Evolutionary conservation across 2,113 vertebrate species (phyloP).

Genomic region (Phrynosoma blainvillii): DNA sequence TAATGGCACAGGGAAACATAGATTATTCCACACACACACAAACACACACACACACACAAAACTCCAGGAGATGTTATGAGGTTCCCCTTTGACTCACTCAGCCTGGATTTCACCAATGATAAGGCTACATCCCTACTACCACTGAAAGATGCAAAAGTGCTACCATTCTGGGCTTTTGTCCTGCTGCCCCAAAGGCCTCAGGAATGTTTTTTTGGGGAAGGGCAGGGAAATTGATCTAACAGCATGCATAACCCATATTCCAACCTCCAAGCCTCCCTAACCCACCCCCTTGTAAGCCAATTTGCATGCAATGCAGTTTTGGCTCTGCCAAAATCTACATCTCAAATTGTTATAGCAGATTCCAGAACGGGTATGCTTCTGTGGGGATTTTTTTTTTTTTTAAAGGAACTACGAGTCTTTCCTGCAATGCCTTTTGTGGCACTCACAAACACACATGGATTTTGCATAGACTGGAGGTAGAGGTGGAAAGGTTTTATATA

Average conservation of each 20-base stretch:
- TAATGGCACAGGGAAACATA: constrained; percentile 57
- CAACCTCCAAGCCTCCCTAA: background rate
- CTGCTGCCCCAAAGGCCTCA: constrained; percentile 58
- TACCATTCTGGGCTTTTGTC: constrained; percentile 68
- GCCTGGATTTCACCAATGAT: constrained; percentile 71
- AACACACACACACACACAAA: constrained; percentile 12
- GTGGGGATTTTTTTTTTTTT: background rate
- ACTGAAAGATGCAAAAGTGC: constrained; percentile 41
- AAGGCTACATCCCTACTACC: constrained; percentile 47
- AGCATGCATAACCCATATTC: constrained; percentile 26
- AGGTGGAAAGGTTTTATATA: no score
- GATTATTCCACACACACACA: constrained; percentile 50
- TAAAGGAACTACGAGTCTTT: background rate
- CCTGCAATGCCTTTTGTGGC: no score
- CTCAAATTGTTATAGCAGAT: background rate
- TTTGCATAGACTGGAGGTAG: background rate
- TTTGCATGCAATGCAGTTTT: constrained; percentile 14
- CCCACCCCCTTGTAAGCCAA: background rate
- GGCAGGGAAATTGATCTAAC: constrained; percentile 41
- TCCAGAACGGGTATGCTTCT: background rate
- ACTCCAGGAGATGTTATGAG: constrained; percentile 68
- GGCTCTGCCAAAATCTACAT: background rate
- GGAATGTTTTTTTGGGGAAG: constrained; percentile 50
- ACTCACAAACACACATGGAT: no score
- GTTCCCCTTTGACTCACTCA: constrained; percentile 76